Base-by-base conservation (phyloP, 2,888 invertebrate genomes). In the Heteromyza rotundicornis region DNA sequence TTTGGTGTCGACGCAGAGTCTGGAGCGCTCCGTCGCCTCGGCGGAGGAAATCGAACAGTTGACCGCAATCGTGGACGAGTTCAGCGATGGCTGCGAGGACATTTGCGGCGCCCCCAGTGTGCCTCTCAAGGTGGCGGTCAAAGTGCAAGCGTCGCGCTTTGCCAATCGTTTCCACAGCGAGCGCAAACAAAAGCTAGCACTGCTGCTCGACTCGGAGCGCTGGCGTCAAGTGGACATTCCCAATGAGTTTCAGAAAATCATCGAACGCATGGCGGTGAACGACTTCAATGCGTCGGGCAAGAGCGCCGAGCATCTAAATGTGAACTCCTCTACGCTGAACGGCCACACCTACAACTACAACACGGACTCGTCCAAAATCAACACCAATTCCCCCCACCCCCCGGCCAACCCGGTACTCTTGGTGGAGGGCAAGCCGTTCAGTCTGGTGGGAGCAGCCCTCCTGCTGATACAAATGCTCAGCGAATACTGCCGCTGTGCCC, bases 191-290 rank as follows among this genome's bases (percentile, higher is more conserved):
- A 95, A 96, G 82, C 84, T 98, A 58, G 91, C 91, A 47, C 82
- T 92, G 64, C 87, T 96, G 36, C 85, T 98, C 50, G 97, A 97
- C 79, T 89, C 89, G 66, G 98, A 98, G 82, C 86, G 93, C 64
- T 98, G 98, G 98, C 95, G 93, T 77, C 89, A 92, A 71, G 93
- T 95, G 2, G 95, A 96, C 75, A 94, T 98, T 56, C 94, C 96
- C 0, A 86, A 87, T 68, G 94, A 95, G 79, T 92, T 97, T 80
- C 98, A 98, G 84, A 87, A 89, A 70, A 87, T 96, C 64, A 90
- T 96, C 35, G 89, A 90, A 79, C 87, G 88, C 70, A 89, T 94
- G 74, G 85, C 86, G 0, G 76, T 75, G 3, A 83, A 83, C 14
- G 83, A 84, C 53, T 82, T 84, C 17, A 74, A 80, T 27, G 69